Conservation (phyloP, 2,113 vertebrate genomes). For the Siniperca knerii region DNA sequence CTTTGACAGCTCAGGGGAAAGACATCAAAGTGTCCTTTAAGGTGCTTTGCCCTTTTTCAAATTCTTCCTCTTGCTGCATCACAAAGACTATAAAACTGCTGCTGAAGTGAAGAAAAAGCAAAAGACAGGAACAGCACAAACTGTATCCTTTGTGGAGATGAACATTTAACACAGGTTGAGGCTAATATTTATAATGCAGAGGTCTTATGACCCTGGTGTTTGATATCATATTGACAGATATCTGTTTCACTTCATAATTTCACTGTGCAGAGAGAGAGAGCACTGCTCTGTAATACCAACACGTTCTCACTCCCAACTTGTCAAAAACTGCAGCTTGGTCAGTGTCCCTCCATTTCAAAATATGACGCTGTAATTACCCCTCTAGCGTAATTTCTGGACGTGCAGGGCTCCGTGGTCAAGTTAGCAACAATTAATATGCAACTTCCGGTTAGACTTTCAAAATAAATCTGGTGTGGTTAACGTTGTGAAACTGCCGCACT, state of each 20-base stretch:
- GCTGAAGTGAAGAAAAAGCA: constrained; percentile 17
- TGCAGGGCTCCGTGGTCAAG: no score
- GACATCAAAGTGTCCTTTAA: constrained; percentile 75
- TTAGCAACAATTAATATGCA: no score
- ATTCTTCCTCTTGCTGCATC: constrained; percentile 44
- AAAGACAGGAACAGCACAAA: not conserved
- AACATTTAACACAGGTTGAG: not conserved
- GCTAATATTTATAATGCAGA: not conserved
- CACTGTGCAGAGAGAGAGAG: no score
- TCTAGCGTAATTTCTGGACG: no score
- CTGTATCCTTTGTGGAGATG: not conserved
- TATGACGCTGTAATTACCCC: no score
- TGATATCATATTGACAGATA: not conserved
- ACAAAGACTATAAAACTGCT: constrained; percentile 28
- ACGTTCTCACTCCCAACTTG: no score
- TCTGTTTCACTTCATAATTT: constrained; percentile 1
- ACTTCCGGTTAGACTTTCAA: no score
- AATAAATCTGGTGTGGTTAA: no score
- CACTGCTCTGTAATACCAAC: no score
- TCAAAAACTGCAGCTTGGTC: no score
- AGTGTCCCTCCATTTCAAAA: no score
- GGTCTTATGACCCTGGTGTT: not conserved
- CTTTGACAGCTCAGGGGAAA: constrained; percentile 68
- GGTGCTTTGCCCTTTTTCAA: constrained; percentile 55
- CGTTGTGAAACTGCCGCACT: no score